Percentiles rank a stretch among this genome's conserved stretches.
Evolutionary conservation across 2,888 invertebrate genomes (phyloP).

Genomic region (Lottia gigantea): DNA sequence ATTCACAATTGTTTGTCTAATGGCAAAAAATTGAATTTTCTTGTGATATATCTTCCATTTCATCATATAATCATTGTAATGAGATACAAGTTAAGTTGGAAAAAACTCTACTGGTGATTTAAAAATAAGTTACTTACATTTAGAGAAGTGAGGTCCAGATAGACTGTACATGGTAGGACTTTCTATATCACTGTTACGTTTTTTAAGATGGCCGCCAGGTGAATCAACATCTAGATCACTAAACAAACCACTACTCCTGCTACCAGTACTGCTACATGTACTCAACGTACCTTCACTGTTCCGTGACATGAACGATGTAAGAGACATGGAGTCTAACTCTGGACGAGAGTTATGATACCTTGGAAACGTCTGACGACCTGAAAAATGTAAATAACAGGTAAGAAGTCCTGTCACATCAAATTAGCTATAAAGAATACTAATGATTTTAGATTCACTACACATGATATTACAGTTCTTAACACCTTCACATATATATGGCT

Average conservation of each 20-base stretch:
- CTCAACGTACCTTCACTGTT: slow-evolving; percentile 55
- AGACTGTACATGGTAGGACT: slow-evolving; percentile 41
- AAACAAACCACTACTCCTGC: slow-evolving; percentile 62
- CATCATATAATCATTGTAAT: no score
- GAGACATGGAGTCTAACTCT: slow-evolving; percentile 40
- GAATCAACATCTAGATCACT: slow-evolving; percentile 60
- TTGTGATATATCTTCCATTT: no score
- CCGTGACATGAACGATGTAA: slow-evolving; percentile 49
- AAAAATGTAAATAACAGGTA: slow-evolving; percentile 4
- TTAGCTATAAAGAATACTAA: no score
- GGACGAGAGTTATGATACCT: slow-evolving; percentile 45
- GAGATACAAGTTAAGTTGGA: no score
- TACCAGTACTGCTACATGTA: slow-evolving; percentile 61
- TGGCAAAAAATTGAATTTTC: no score
- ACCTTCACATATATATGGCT: no score
- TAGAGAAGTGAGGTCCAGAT: slow-evolving; percentile 45
- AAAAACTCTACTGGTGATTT: no score
- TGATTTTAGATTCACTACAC: no score
- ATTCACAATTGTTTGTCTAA: no score
- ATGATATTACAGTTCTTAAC: no score
- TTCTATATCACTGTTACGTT: slow-evolving; percentile 44
- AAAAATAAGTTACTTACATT: no score
- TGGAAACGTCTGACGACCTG: slow-evolving; percentile 56
- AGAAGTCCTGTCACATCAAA: no score
- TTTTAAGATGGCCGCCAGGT: slow-evolving; percentile 47